Percentiles rank a stretch among this genome's conserved stretches.
Evolutionary conservation across 2,797 vertebrate species (phyloP).

Genomic region (Eleutherodactylus coqui): DNA sequence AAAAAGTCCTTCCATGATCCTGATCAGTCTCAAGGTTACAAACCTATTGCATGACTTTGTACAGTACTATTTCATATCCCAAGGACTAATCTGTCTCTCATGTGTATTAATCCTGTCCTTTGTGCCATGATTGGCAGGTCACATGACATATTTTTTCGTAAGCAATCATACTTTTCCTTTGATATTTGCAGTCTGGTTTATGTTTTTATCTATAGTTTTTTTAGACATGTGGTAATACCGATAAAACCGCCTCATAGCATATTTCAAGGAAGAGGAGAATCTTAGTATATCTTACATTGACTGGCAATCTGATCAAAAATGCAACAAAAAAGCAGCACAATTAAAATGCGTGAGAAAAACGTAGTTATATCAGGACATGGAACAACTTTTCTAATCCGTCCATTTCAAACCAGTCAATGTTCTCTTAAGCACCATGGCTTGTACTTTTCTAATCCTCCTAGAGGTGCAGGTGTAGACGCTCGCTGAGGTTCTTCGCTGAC

Average conservation of each 20-base stretch:
- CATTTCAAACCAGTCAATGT: background rate
- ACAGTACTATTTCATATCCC: background rate
- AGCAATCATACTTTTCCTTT: background rate
- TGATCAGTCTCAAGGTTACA: background rate
- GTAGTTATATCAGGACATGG: background rate
- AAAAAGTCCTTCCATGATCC: background rate
- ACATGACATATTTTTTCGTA: slow-evolving; percentile 15
- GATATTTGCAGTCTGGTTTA: background rate
- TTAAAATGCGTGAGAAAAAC: background rate
- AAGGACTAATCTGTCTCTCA: background rate
- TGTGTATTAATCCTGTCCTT: background rate
- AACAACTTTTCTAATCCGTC: background rate
- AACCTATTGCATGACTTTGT: background rate
- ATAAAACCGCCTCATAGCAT: background rate
- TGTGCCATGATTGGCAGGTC: background rate
- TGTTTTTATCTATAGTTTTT: background rate
- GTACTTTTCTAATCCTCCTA: slow-evolving; percentile 9
- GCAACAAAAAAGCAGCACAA: background rate
- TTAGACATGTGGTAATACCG: background rate
- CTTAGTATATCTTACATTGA: background rate
- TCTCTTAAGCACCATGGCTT: background rate
- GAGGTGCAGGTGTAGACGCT: slow-evolving; percentile 10
- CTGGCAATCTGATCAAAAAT: background rate
- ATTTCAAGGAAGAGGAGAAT: background rate
- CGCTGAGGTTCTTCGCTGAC: slow-evolving; percentile 8